Base-by-base conservation (phyloP, 2,888 invertebrate genomes). In the Euplexia lucipara region DNA sequence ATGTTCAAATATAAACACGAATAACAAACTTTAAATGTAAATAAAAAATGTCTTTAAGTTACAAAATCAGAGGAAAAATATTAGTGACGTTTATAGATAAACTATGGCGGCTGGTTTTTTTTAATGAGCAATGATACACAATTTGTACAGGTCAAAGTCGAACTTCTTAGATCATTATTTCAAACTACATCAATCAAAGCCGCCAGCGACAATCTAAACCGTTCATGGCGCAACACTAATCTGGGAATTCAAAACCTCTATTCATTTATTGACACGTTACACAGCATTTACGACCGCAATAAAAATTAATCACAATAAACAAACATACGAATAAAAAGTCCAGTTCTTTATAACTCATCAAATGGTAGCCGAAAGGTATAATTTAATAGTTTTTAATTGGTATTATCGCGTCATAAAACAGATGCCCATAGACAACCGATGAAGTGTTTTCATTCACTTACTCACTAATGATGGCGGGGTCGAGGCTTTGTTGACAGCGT, bases 301-400 rank as follows among this genome's bases (percentile, higher is more conserved):
- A 93, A 92, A 93, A 84, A 82, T 85, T 89, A 90, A 93, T 94
- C 92, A 93, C 91, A 90, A 92, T 93, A 95, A 95, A 93, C 94
- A 95, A 95, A 95, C 93, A 94, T 81, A 83, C 79, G 83, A 86
- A 84, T 85, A 86, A 88, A 89, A 88, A 84, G n/a, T 81, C 82
- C 85, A 80, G 85, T 86, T 84, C 87, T 90, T 91, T 91, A 92
- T 83, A 85, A 86, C 90, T 85, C 89, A 90, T 92, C 92, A 91
- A 92, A 94, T 93, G 88, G 94, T 92, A 93, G 94, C 92, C 90
- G 91, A 83, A 83, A 89, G 86, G 86, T 85, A 88, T 88, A 87
- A 92, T 94, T 93, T 94, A 93, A 94, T 94, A 92, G 92, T 91
- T 94, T 94, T 95, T 95, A 95, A 95, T 95, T 95, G 95, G 94